Conservation (phyloP, 2,797 vertebrate genomes). For the Falco berigora region DNA sequence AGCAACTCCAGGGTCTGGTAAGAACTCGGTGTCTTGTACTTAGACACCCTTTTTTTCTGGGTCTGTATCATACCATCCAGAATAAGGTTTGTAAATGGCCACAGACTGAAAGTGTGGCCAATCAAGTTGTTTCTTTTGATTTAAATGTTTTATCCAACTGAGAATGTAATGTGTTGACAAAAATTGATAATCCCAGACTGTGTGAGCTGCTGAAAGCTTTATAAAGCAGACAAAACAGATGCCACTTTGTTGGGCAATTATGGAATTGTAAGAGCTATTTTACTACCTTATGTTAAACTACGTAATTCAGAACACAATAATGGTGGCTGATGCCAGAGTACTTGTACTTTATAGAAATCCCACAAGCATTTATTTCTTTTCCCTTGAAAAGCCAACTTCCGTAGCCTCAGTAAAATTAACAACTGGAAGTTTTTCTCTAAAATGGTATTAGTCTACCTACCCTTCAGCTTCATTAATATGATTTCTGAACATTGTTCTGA, state of each 20-base stretch:
- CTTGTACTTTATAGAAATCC: not conserved
- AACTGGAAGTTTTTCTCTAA: not conserved
- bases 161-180: not conserved
- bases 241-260: not conserved
- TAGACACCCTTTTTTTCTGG: not conserved
- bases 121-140: not conserved
- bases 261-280: not conserved
- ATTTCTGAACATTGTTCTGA: not conserved
- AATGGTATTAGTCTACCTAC: not conserved
- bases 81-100: not conserved
- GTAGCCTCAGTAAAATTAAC: not conserved
- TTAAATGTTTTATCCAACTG: not conserved
- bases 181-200: not conserved
- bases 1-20: not conserved
- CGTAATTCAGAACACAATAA: not conserved
- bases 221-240: not conserved
- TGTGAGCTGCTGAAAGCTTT: not conserved
- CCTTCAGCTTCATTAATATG: not conserved
- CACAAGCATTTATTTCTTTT: not conserved
- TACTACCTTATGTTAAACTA: not conserved
- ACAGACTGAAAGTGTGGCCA: not conserved
- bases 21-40: not conserved
- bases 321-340: not conserved
- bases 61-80: not conserved
- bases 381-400: not conserved